Conservation (phyloP, 2,113 vertebrate species). For the Dolichallabes microphthalmus region DNA sequence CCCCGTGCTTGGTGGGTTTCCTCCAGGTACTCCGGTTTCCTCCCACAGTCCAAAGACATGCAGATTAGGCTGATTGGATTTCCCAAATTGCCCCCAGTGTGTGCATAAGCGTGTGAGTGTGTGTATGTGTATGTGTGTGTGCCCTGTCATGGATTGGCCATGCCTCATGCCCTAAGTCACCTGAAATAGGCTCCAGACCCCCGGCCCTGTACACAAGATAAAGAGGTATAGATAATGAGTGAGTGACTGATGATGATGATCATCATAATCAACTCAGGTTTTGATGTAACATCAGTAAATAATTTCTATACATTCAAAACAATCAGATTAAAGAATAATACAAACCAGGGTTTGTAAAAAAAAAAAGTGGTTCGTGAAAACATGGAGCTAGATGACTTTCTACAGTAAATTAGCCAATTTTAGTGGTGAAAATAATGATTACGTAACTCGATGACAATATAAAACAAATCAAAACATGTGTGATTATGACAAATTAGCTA, state of each 20-base stretch:
- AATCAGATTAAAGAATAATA: neutral
- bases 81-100: too few species aligned
- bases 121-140: too few species aligned
- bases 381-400: neutral
- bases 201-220: too few species aligned
- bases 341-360: neutral
- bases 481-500: neutral
- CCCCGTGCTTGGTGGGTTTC: too few species aligned
- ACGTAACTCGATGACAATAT: neutral
- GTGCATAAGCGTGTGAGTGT: too few species aligned
- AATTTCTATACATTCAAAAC: neutral
- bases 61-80: too few species aligned
- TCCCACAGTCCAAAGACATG: too few species aligned
- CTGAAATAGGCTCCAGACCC: too few species aligned
- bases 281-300: neutral
- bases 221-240: too few species aligned
- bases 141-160: too few species aligned
- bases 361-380: neutral
- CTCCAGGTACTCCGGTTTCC: too few species aligned
- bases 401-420: neutral
- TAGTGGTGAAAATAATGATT: neutral
- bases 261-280: neutral
- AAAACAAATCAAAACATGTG: neutral
- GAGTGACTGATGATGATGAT: neutral
- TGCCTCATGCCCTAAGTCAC: too few species aligned